A percentile compares a stretch with the other conserved stretches of the same genome.
Conservation (phyloP, 2,888 invertebrate species). For the Aspidapion aeneum region DNA sequence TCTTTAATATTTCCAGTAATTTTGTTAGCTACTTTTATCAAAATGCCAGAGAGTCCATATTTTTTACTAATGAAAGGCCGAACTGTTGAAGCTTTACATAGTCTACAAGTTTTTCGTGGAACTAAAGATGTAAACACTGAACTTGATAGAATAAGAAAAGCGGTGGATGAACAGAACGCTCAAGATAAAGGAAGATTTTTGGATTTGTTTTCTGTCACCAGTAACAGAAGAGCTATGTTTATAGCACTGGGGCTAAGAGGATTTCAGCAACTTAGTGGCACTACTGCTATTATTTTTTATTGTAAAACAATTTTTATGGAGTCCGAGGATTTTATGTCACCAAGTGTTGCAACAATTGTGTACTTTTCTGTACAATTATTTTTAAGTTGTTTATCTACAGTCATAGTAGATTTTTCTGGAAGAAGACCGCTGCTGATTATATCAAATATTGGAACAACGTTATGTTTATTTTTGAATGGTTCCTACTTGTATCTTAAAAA, state of each 20-base stretch:
- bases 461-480: conserved; percentile 45
- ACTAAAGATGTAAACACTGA: conserved; percentile 49
- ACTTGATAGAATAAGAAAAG: conserved; percentile 35
- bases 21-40: conserved; percentile 49
- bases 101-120: conserved; percentile 51
- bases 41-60: conserved; percentile 60
- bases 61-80: conserved; percentile 47
- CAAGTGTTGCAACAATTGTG: conserved; percentile 38
- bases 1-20: conserved; percentile 49
- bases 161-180: conserved; percentile 47
- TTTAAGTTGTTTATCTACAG: conserved; percentile 54
- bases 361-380: conserved; percentile 53
- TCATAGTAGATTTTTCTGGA: conserved; percentile 56
- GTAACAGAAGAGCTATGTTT: conserved; percentile 60
- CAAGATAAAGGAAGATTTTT: conserved; percentile 51
- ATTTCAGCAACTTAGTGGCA: conserved; percentile 56
- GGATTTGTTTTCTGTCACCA: conserved; percentile 54
- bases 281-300: conserved; percentile 59
- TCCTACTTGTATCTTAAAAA: conserved; percentile 49
- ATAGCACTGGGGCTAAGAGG: conserved; percentile 57
- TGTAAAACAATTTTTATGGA: conserved; percentile 52
- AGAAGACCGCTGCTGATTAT: conserved; percentile 52
- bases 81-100: conserved; percentile 48
- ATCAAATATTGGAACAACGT: conserved; percentile 48
- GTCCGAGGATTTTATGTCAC: conserved; percentile 44